Base-by-base conservation (phyloP, 2,113 vertebrate genomes). In the Tupaia tana region DNA sequence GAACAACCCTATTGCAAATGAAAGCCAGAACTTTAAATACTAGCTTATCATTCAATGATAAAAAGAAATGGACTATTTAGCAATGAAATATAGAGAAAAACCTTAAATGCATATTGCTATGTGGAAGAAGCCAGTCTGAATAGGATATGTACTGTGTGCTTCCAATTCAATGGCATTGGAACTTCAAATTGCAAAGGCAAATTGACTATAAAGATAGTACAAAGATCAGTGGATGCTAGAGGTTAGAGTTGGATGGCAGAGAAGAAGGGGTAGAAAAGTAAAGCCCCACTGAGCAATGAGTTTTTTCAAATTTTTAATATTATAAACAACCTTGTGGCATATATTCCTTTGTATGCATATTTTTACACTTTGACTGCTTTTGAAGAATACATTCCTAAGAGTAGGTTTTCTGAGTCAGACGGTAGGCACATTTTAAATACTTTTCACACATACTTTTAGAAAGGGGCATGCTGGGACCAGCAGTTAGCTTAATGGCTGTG, bases 21-120 rank as follows among this genome's bases (percentile, higher is more conserved):
- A 90, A 87, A 86, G 89, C 89, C 86, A 52, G 31, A 64, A 92
- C 59, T 86, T 94, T 9, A 71, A 93, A 52, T 91, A 74, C 2
- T 86, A 56, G 24, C 18, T 13, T 22, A 79, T 6, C 27, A 61
- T 74, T 86, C 56, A 90, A 27, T 63, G 31, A 86, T 34, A 61
- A 73, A 85, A 86, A 54, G 31, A 77, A 86, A 73, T 74, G 34
- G 59, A 20, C 14, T 92, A 54, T 74, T 78, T 88, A 91, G 15
- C n/a, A 20, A n/a, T 69, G n/a, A 87, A 67, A 89, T 9, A 64
- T 9, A 75, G 3, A 11, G 6, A 63, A 10, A 34, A 80, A 83
- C 4, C 24, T 71, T 64, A 71, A 88, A 34, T 86, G 43, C 43
- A n/a, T 34, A 61, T 74, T 92, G 31, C 14, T 87, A 87, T 70